Evolutionary conservation across 2,797 vertebrate genomes (phyloP).

Genomic region (Sphaeramia orbicularis): DNA sequence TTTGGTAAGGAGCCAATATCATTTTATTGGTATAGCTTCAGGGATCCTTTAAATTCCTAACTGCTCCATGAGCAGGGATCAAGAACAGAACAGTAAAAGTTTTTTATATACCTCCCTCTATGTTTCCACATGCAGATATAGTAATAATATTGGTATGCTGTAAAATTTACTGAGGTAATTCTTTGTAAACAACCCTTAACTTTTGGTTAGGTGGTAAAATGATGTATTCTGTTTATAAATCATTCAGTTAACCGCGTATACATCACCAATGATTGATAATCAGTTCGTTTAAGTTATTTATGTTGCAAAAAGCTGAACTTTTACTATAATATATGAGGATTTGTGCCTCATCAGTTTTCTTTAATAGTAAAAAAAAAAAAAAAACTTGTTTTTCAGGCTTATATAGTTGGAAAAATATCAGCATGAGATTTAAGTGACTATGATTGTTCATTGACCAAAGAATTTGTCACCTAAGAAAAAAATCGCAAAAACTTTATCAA

Average conservation of each 20-base stretch:
- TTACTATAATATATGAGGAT: background rate
- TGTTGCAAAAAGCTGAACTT: background rate
- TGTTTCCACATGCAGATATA: background rate
- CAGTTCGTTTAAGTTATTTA: too few species aligned
- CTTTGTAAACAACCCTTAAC: background rate
- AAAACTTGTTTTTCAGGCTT: too few species aligned
- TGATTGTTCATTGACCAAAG: background rate
- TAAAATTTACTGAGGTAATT: background rate
- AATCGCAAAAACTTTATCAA: background rate
- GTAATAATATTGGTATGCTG: background rate
- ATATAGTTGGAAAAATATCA: too few species aligned
- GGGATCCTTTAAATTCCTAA: background rate
- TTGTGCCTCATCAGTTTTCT: background rate
- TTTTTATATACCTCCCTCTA: background rate
- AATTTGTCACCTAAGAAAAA: background rate
- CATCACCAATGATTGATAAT: too few species aligned
- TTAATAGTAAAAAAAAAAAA: background rate
- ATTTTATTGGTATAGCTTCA: slow-evolving; percentile 1
- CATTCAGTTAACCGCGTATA: too few species aligned
- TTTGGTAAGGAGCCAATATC: slow-evolving; percentile 4
- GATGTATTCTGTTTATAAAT: too few species aligned
- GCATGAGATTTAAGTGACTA: too few species aligned
- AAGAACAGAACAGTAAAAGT: background rate
- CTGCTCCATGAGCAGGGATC: background rate
- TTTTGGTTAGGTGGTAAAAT: too few species aligned